Conservation (phyloP, 2,797 vertebrate species). For the Trachops cirrhosus region DNA sequence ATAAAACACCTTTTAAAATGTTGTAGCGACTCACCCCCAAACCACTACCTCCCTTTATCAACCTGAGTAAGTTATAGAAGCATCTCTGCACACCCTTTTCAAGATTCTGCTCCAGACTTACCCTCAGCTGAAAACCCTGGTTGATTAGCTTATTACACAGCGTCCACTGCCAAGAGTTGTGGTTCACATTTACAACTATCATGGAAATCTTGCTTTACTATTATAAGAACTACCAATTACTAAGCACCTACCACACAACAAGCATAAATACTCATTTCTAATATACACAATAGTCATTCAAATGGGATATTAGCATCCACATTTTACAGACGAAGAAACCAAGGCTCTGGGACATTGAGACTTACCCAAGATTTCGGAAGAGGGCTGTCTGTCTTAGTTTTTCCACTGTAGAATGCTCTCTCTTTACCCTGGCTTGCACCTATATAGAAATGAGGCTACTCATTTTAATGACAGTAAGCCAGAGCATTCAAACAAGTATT, state of each 20-base stretch:
- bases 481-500: neutral
- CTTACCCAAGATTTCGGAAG: neutral
- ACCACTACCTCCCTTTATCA: neutral
- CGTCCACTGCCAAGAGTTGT: neutral
- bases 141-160: neutral
- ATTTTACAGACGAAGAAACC: slow-evolving; percentile 35
- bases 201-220: neutral
- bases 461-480: neutral
- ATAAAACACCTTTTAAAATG: neutral
- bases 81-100: neutral
- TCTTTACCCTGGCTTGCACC: neutral
- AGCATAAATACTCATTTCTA: neutral
- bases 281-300: neutral
- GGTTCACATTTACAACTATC: neutral
- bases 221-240: neutral
- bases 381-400: neutral
- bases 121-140: neutral
- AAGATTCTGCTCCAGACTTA: neutral
- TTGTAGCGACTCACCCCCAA: neutral
- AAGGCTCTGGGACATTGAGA: neutral
- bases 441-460: neutral
- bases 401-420: neutral
- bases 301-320: neutral
- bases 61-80: neutral
- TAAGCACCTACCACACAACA: neutral